A percentile compares a stretch with the other conserved stretches of the same genome.
phyloP scores from a whole-genome alignment of 2,888 invertebrate species.

The Eremobia ochroleuca region DNA sequence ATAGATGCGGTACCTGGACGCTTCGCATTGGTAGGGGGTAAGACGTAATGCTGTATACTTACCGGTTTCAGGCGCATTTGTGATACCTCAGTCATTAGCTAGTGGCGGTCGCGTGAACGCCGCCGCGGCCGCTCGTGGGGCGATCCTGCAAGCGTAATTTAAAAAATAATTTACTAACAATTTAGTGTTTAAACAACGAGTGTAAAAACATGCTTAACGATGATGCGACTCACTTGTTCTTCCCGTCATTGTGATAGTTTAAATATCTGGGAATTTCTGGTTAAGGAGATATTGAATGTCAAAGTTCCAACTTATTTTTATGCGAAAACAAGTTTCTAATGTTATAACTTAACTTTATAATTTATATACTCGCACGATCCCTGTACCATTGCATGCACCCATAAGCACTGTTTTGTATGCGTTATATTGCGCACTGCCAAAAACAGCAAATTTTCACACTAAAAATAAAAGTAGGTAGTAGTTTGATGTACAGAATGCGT shows the following conservation, averaged over 20 bases:
- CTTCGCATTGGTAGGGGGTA: constrained; percentile 57
- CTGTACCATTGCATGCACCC: no score
- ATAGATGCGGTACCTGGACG: constrained; percentile 58
- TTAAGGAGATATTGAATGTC: not conserved
- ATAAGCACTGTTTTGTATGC: not conserved
- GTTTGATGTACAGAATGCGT: not conserved
- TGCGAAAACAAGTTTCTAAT: not conserved
- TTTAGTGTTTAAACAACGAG: not conserved
- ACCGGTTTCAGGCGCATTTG: constrained; percentile 88
- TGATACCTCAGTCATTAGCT: constrained; percentile 90
- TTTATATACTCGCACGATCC: not conserved
- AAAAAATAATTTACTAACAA: not conserved
- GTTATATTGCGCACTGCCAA: no score
- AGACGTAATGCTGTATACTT: constrained; percentile 78
- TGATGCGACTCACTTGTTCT: not conserved
- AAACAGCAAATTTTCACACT: not conserved
- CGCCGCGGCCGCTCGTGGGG: constrained; percentile 86
- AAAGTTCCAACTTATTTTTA: not conserved
- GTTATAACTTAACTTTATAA: not conserved
- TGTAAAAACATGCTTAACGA: not conserved
- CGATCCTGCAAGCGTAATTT: constrained; percentile 74
- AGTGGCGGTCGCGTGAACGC: constrained; percentile 88
- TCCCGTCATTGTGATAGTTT: not conserved
- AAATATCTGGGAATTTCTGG: not conserved
- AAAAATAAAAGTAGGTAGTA: not conserved